A percentile compares a stretch with the other conserved stretches of the same genome.
Conservation (phyloP, 2,888 invertebrate species). For the Acanthosepion lycidas region DNA sequence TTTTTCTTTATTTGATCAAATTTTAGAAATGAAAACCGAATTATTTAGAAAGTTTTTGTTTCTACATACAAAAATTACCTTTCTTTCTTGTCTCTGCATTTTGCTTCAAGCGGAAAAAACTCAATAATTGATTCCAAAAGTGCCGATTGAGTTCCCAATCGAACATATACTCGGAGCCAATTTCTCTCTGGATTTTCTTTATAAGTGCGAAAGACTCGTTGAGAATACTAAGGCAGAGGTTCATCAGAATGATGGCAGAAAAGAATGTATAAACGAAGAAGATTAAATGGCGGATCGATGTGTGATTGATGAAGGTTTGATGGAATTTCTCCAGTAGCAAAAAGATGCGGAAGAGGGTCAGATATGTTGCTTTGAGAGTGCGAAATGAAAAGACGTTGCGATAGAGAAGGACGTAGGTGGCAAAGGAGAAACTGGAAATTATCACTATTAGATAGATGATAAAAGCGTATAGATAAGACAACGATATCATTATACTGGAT, state of each 20-base stretch:
- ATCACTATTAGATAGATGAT: slow-evolving; percentile 49
- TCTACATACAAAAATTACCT: background rate
- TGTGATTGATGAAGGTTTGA: slow-evolving; percentile 45
- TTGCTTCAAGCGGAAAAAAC: background rate
- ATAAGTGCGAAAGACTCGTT: slow-evolving; percentile 8
- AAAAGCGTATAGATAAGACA: slow-evolving; percentile 49
- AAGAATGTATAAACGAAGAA: slow-evolving; percentile 49
- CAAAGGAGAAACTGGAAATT: slow-evolving; percentile 51
- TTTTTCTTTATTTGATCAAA: background rate
- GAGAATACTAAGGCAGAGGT: slow-evolving; percentile 48
- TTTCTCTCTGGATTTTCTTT: background rate
- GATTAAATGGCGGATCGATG: slow-evolving; percentile 46
- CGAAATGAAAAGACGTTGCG: slow-evolving; percentile 44
- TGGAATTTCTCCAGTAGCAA: slow-evolving; percentile 46
- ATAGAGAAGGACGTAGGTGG: slow-evolving; percentile 51
- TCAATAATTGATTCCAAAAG: background rate
- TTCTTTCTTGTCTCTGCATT: background rate
- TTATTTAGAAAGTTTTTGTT: background rate
- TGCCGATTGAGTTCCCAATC: slow-evolving; percentile 8
- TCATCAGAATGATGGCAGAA: slow-evolving; percentile 52
- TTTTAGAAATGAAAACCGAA: background rate
- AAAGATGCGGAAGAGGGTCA: slow-evolving; percentile 49
- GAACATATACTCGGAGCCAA: background rate
- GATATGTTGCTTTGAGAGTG: slow-evolving; percentile 46
- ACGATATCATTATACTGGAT: slow-evolving; percentile 50